Base-by-base conservation (phyloP, 2,888 invertebrate species). In the Cataglyphis cursor region DNA sequence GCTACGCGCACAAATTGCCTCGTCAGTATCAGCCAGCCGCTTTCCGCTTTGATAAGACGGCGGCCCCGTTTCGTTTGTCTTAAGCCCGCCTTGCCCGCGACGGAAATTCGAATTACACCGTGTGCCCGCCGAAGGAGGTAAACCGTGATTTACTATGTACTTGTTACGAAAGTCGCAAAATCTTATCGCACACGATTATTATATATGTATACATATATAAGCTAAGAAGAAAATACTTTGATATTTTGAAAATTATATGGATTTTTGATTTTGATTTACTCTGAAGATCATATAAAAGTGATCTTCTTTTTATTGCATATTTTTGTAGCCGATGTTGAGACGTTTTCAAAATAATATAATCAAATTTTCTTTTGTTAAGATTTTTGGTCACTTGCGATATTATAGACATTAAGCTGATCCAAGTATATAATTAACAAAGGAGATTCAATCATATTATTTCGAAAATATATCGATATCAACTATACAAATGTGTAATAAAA, bases 1-100 rank as follows among this genome's bases (percentile, higher is more conserved):
- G 81, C 66, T 73, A 75, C 82, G 66, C 59, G 82, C 62, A 66
- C 61, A 81, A 87, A 87, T 86, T 84, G 76, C 72, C 81, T 82
- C 62, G 72, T 75, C 62, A 57, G 72, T 64, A 57, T 44, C n/a
- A 68, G 84, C 82, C 75, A 65, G 75, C 72, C 76, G 66, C 65
- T 75, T 72, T 51, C n/a, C 62, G 59, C 83, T 73, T 83, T 70
- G 81, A 70, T 73, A 81, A 62, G 81, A 81, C 70, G 68, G 51
- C 31, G 65, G 70, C 72, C 82, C 24, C 51, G 59, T 66, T 57
- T 59, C 81, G 57, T 54, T 61, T 73, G 83, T 74, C 73, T 75
- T 82, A 76, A 84, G 65, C 70, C 59, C 28, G 51, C n/a, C 62
- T 62, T 78, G 78, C 78, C 78, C 78, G 78, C 78, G 70, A 70